These are phyloP conservation scores for Heliconius nattereri DNA, from an alignment of 1,140 invertebrate species.

Conservation along the genomic window DNA sequence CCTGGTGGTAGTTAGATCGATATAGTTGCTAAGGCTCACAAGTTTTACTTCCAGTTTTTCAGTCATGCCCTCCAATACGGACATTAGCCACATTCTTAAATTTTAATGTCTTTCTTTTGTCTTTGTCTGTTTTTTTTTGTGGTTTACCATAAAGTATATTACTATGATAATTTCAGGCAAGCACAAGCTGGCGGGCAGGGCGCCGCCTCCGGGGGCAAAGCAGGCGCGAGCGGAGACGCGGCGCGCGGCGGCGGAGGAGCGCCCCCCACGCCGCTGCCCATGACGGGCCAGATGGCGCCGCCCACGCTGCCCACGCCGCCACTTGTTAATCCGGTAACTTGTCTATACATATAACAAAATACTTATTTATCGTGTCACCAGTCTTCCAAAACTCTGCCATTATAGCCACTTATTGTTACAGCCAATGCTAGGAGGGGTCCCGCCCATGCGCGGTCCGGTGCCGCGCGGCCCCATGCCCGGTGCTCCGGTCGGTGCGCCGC, in stretches of 20 bases:
- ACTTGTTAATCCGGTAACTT: constrained; percentile 71
- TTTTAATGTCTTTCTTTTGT: no score
- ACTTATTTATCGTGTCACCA: no score
- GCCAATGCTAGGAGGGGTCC: constrained; percentile 58
- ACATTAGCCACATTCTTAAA: no score
- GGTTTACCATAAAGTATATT: no score
- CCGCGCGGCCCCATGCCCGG: constrained; percentile 60
- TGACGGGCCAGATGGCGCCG: constrained; percentile 83
- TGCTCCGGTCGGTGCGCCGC: constrained; percentile 48
- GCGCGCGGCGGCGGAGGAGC: constrained; percentile 81
- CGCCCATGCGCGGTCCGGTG: constrained; percentile 61
- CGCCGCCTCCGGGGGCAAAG: constrained; percentile 66
- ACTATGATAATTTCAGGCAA: constrained; percentile 27
- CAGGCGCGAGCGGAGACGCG: constrained; percentile 54
- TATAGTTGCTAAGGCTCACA: no score
- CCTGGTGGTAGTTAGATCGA: no score
- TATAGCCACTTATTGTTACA: background rate
- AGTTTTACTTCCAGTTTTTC: no score
- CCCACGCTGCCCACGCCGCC: constrained; percentile 80
- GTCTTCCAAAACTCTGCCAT: no score
- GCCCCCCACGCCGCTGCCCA: constrained; percentile 82
- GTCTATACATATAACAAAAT: background rate
- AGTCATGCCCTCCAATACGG: no score
- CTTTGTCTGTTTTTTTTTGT: no score
- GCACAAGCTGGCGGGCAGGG: constrained; percentile 43